phyloP scores from a whole-genome alignment of 2,113 vertebrate genomes.

The Fulica atra region DNA sequence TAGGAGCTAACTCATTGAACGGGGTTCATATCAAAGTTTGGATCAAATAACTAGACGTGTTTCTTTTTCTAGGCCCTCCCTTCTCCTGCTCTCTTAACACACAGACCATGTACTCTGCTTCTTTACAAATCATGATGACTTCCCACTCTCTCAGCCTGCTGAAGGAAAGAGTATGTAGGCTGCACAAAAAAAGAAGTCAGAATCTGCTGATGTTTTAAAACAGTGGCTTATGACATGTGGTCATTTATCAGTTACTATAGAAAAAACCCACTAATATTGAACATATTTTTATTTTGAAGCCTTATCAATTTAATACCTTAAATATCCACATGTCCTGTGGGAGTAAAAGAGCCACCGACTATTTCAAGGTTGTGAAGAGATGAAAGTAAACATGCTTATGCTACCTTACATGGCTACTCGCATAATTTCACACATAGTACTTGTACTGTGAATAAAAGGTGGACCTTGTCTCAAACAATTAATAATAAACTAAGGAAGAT shows the following conservation, averaged over 20 bases:
- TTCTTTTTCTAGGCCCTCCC: background rate
- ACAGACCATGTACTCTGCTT: background rate
- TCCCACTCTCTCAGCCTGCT: background rate
- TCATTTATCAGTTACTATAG: background rate
- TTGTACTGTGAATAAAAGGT: background rate
- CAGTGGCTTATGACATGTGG: background rate
- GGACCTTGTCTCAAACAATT: background rate
- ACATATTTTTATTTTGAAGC: background rate
- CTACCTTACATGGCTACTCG: background rate
- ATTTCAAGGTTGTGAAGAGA: background rate
- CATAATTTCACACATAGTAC: background rate
- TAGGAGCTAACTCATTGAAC: background rate
- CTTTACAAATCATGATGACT: background rate
- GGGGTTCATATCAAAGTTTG: background rate
- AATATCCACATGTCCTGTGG: background rate
- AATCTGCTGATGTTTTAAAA: background rate
- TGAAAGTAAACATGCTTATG: background rate
- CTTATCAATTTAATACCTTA: background rate
- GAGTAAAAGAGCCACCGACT: background rate
- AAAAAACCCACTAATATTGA: background rate
- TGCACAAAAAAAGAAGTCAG: background rate
- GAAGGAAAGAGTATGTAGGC: background rate
- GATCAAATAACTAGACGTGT: background rate
- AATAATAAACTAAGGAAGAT: background rate
- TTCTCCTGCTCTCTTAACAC: background rate